phyloP scores from a whole-genome alignment of 2,888 invertebrate genomes.

The Calliphora vomitoria region DNA sequence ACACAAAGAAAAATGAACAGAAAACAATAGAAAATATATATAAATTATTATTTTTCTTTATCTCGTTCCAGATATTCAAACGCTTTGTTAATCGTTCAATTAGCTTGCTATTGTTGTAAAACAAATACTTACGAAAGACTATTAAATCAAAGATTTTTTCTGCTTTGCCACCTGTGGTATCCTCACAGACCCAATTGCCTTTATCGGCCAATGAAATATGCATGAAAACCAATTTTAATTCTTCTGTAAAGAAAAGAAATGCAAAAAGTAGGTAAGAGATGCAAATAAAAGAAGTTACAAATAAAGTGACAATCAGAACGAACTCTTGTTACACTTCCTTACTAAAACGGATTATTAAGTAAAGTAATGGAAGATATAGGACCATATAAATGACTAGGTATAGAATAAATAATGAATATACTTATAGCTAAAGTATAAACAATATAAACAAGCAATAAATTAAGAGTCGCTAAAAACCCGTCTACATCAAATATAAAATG shows the following conservation, averaged over 20 bases:
- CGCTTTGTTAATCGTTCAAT: slow-evolving; percentile 62
- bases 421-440: no score
- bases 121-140: slow-evolving; percentile 83
- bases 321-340: no score
- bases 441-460: no score
- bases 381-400: no score
- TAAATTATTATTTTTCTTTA: slow-evolving; percentile 28
- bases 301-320: not conserved
- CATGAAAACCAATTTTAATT: slow-evolving; percentile 85
- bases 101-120: slow-evolving; percentile 61
- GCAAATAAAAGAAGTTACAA: not conserved
- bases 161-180: slow-evolving; percentile 76
- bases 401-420: no score
- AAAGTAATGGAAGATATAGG: no score
- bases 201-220: slow-evolving; percentile 85
- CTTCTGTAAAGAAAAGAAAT: slow-evolving; percentile 76
- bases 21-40: slow-evolving; percentile 32
- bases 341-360: no score
- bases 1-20: slow-evolving; percentile 33
- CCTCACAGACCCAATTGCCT: slow-evolving; percentile 85
- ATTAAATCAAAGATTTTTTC: slow-evolving; percentile 83
- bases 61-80: slow-evolving; percentile 24
- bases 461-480: no score
- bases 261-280: not conserved
- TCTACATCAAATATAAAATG: no score